Base-by-base conservation (phyloP, 2,113 vertebrate species). In the Dermatemys mawii region DNA sequence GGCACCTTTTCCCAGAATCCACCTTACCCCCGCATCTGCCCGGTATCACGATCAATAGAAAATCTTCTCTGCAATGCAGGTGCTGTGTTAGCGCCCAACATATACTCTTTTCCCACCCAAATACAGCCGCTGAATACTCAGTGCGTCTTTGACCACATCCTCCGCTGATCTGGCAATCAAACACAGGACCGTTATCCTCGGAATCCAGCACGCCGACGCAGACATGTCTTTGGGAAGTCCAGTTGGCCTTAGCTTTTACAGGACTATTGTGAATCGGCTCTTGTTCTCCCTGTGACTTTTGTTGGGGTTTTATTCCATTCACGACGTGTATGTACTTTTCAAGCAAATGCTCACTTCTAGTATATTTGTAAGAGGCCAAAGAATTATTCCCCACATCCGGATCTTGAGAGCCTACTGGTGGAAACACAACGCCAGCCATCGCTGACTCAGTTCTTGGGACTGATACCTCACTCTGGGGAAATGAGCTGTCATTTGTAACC, bases 71-170 rank as follows among this genome's bases (percentile, higher is more conserved):
- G 97, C 27, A 97, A 97, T 93, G 97, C 97, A 80, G 97, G 97
- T 26, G 97, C 97, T n/a, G 97, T 97, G 88, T 97, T 97, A 55
- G 97, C 97, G 4, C 97, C 97, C 83, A 97, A 98, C 1, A 97
- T 96, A 73, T 97, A 98, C 2, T 85, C 81, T 4, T 97, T 93
- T 97, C 60, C 97, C 94, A 70, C 98, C 98, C 98, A 26, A 98
- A 98, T 8, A 95, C 29, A 92, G 98, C 98, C 17, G 50, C 50
- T 50, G 50, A 50, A 50, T 50, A 50, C 5, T 90, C 13, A 93
- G 54, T 1, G 96, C 95, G 76, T 97, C 97, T 5, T 97, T 89
- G 3, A 96, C 94, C 1, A 96, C 49, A 9, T 98, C 98, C 88
- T 98, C 98, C 8, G 82, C 93, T 86, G 98, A 95, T 57, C 96